Evolutionary conservation across 2,888 invertebrate species (phyloP).

Genomic region (Anagyrus pseudococci): DNA sequence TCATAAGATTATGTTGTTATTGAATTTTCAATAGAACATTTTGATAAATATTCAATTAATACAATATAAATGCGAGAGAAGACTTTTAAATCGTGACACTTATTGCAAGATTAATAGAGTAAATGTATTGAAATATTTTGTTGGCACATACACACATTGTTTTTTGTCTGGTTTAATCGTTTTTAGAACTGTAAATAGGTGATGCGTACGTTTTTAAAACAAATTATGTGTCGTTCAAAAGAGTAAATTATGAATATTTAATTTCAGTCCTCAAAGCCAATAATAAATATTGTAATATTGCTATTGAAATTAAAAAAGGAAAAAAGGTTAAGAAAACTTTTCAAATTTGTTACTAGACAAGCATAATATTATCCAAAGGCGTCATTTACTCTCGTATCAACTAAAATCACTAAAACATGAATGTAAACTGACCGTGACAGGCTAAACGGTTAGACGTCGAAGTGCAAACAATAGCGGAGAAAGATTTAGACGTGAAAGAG

Average conservation of each 20-base stretch:
- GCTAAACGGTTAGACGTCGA: background rate
- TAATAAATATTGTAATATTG: background rate
- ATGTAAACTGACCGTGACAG: conserved; percentile 7
- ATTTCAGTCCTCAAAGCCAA: conserved; percentile 1
- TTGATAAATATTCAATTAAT: conserved; percentile 11
- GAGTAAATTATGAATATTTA: conserved; percentile 1
- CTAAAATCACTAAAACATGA: conserved; percentile 28
- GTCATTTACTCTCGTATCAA: conserved; percentile 23
- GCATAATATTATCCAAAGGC: conserved; percentile 8
- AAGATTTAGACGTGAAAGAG: conserved; percentile 6
- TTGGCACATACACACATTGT: too few relatives aligned
- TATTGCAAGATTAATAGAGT: background rate
- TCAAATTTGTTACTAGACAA: background rate
- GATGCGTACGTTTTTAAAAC: conserved; percentile 11
- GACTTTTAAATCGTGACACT: conserved; percentile 31
- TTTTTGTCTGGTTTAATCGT: too few relatives aligned
- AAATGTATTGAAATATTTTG: too few relatives aligned
- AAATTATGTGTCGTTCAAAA: conserved; percentile 13
- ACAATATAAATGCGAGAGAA: conserved; percentile 18
- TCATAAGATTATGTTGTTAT: conserved; percentile 13
- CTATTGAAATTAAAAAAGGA: background rate
- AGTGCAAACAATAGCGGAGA: background rate
- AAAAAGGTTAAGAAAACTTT: too few relatives aligned
- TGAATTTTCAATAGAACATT: conserved; percentile 18
- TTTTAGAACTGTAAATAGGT: too few relatives aligned